These are phyloP conservation scores for Andrena cerasifolii DNA, from an alignment of 1,140 invertebrate species.

Conservation along the genomic window DNA sequence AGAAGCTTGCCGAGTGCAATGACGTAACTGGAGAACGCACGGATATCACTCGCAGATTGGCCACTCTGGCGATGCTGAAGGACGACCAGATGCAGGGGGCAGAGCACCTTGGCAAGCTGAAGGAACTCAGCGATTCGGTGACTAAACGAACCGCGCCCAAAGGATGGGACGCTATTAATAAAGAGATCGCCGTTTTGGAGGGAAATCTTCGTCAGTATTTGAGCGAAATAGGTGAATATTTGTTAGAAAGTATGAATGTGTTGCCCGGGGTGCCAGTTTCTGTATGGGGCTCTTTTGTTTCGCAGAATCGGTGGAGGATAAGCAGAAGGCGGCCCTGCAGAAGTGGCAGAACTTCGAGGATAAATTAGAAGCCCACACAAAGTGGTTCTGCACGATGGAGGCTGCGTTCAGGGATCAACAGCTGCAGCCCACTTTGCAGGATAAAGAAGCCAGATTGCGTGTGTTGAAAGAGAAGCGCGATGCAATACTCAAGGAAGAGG, in stretches of 20 bases:
- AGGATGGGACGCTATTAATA: slow-evolving; percentile 88
- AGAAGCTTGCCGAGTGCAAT: slow-evolving; percentile 89
- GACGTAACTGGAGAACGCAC: slow-evolving; percentile 91
- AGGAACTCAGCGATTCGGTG: slow-evolving; percentile 86
- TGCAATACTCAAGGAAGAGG: slow-evolving; percentile 89
- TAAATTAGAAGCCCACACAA: slow-evolving; percentile 89
- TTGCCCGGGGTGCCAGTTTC: slow-evolving; percentile 15
- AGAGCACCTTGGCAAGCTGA: slow-evolving; percentile 88
- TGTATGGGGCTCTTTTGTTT: background rate
- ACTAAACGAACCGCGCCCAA: slow-evolving; percentile 91
- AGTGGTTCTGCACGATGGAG: slow-evolving; percentile 94
- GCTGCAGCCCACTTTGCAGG: slow-evolving; percentile 89
- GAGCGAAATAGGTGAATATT: slow-evolving; percentile 84
- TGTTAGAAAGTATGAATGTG: background rate
- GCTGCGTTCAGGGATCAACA: slow-evolving; percentile 92
- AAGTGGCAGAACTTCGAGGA: slow-evolving; percentile 95
- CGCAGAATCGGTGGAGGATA: slow-evolving; percentile 84
- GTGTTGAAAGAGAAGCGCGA: slow-evolving; percentile 89
- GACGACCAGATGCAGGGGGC: slow-evolving; percentile 87
- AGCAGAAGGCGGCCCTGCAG: slow-evolving; percentile 88
- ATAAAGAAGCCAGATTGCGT: slow-evolving; percentile 91
- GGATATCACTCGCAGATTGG: slow-evolving; percentile 89
- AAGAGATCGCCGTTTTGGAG: slow-evolving; percentile 89
- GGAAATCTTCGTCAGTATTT: slow-evolving; percentile 86
- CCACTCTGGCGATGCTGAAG: slow-evolving; percentile 87